Conservation (phyloP, 2,797 vertebrate genomes). For the Aplochiton taeniatus region DNA sequence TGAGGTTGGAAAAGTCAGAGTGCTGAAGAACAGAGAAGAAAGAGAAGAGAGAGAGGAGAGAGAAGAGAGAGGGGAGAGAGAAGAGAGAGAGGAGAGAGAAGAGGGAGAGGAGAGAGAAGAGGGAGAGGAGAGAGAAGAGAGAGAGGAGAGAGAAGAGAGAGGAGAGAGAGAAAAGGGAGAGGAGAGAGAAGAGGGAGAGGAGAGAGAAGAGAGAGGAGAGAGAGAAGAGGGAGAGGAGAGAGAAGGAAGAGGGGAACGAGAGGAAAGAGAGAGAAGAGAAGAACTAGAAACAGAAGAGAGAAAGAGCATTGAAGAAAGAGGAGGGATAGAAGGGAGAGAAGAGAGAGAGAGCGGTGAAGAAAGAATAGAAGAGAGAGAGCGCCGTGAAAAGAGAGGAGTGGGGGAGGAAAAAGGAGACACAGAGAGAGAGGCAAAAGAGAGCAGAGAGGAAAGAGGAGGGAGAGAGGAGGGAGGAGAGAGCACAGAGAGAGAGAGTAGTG, state of each 20-base stretch:
- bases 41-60: slow-evolving; percentile 3
- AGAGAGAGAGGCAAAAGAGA: too few species aligned
- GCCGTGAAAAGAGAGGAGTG: too few species aligned
- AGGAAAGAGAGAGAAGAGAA: background rate
- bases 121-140: slow-evolving; percentile 10
- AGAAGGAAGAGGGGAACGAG: slow-evolving; percentile 18
- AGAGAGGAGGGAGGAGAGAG: too few species aligned
- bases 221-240: slow-evolving; percentile 29
- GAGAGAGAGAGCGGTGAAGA: too few species aligned
- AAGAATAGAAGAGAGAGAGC: too few species aligned
- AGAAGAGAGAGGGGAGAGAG: slow-evolving; percentile 9
- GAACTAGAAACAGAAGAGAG: too few species aligned
- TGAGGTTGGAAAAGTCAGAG: slow-evolving; percentile 8
- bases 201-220: slow-evolving; percentile 11
- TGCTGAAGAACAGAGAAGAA: background rate
- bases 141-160: slow-evolving; percentile 17
- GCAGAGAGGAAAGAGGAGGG: too few species aligned
- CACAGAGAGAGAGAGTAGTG: too few species aligned
- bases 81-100: slow-evolving; percentile 16
- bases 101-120: background rate
- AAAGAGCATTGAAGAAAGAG: too few species aligned
- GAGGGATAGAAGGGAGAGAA: too few species aligned
- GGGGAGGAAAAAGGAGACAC: too few species aligned
- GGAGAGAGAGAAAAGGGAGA: background rate
- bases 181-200: slow-evolving; percentile 17